Conservation (phyloP, 2,113 vertebrate genomes). For the Callipepla squamata region DNA sequence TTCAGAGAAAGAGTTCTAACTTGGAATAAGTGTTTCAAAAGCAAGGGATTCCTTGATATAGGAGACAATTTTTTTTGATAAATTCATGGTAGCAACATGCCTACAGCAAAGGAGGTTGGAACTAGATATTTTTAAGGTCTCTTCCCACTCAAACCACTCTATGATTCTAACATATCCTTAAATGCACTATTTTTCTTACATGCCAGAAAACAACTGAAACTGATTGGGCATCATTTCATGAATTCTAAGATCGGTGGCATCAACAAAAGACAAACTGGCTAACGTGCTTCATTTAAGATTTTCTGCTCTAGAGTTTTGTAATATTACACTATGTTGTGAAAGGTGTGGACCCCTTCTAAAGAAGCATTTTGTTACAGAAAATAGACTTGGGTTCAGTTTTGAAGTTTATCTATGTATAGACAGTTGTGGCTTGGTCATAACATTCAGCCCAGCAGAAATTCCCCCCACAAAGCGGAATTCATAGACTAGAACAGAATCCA, state of each 20-base stretch:
- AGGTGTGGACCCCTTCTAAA: neutral
- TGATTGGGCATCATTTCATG: rapidly evolving
- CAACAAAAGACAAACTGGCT: neutral
- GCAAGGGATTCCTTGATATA: neutral
- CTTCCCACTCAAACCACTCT: neutral
- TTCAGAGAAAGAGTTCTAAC: neutral
- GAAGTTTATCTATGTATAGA: neutral
- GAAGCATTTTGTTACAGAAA: neutral
- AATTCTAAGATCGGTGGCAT: neutral
- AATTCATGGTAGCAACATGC: too few species aligned
- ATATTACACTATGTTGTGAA: neutral
- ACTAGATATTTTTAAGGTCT: neutral
- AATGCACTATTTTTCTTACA: neutral
- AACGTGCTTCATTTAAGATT: neutral
- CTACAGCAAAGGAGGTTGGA: neutral
- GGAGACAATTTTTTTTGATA: neutral
- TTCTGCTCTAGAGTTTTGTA: neutral
- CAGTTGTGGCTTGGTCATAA: neutral
- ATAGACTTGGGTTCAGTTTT: neutral
- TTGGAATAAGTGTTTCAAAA: neutral
- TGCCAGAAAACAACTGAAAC: neutral
- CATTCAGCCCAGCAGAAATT: neutral
- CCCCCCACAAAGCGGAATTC: neutral
- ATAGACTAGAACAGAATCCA: neutral
- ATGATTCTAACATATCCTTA: neutral